Base-by-base conservation (phyloP, 2,888 invertebrate species). In the Coremacera marginata region DNA sequence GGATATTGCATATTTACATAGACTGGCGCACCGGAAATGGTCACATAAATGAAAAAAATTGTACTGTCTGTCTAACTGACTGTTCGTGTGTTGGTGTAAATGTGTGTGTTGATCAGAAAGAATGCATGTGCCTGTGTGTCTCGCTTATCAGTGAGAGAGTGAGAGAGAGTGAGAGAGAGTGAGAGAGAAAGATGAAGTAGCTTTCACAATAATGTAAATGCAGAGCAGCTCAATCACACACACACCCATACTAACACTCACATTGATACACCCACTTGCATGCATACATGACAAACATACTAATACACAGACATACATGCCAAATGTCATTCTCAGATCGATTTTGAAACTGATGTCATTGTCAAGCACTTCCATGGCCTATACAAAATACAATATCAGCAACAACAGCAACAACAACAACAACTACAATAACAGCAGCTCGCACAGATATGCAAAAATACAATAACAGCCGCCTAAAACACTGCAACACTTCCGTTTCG, bases 1-100 rank as follows among this genome's bases (percentile, higher is more conserved):
- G 67, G 65, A 65, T 74, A 74, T 74, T 74, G 74, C 73, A 73
- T 73, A 73, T 73, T 73, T 73, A 63, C 73, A 51, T 31, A 74
- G 74, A 14, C 67, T 22, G 37, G 67, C 67, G 65, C 65, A 37
- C 74, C 67, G 74, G 74, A 74, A 65, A 67, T 67, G 65, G 74
- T 67, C 67, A 52, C 74, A 74, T 65, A 74, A 65, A 74, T 65
- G 65, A 52, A 74, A 55, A n/a, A 67, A 51, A 27, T 27, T 71
- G 60, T 57, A 44, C 25, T 62, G 57, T 60, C 72, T 52, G 70
- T 52, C 55, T 25, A 37, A 27, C 70, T 63, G 62, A 27, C 31
- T 37, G 63, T 62, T 62, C 14, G 49, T 31, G 37, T 34, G 44
- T 19, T 31, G 9, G 55, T 34, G 11, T n/a, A n/a, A n/a, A 5